A percentile compares a stretch with the other conserved stretches of the same genome.
Conservation (phyloP, 2,888 invertebrate genomes). For the Drosophila stalkeri region DNA sequence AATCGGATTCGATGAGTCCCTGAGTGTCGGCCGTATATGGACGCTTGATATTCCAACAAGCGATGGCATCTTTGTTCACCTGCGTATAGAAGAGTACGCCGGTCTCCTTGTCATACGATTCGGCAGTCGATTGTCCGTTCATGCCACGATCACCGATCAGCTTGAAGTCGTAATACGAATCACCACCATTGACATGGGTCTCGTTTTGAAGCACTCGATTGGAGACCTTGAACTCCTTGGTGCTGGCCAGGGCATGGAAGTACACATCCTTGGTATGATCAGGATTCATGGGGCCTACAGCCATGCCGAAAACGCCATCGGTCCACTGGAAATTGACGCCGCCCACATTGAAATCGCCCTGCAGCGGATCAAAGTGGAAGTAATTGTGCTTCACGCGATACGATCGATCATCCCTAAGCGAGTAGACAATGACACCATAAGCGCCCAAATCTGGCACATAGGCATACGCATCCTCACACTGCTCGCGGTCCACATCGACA, state of each 20-base stretch:
- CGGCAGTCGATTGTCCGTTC: slow-evolving; percentile 90
- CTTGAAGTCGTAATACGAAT: slow-evolving; percentile 90
- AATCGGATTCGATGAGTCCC: slow-evolving; percentile 89
- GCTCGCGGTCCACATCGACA: slow-evolving; percentile 89
- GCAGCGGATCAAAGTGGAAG: slow-evolving; percentile 93
- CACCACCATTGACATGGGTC: slow-evolving; percentile 88
- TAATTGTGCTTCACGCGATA: slow-evolving; percentile 93
- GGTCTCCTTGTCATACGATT: slow-evolving; percentile 89
- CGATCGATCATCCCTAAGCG: slow-evolving; percentile 89
- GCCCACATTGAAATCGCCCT: slow-evolving; percentile 91
- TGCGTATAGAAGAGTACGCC: slow-evolving; percentile 92
- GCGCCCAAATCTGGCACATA: slow-evolving; percentile 92
- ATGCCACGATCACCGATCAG: slow-evolving; percentile 90
- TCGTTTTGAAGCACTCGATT: slow-evolving; percentile 91
- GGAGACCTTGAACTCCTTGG: slow-evolving; percentile 92
- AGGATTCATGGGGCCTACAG: slow-evolving; percentile 87
- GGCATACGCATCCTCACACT: slow-evolving; percentile 91
- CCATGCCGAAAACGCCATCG: slow-evolving; percentile 92
- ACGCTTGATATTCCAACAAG: slow-evolving; percentile 91
- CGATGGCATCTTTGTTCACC: slow-evolving; percentile 91
- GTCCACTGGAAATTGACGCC: slow-evolving; percentile 95
- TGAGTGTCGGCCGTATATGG: slow-evolving; percentile 89
- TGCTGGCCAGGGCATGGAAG: slow-evolving; percentile 93
- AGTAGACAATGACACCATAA: slow-evolving; percentile 92
- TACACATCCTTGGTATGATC: slow-evolving; percentile 89